These are phyloP conservation scores for Drosophila orena DNA, from an alignment of 1,140 invertebrate genomes.

Conservation along the genomic window DNA sequence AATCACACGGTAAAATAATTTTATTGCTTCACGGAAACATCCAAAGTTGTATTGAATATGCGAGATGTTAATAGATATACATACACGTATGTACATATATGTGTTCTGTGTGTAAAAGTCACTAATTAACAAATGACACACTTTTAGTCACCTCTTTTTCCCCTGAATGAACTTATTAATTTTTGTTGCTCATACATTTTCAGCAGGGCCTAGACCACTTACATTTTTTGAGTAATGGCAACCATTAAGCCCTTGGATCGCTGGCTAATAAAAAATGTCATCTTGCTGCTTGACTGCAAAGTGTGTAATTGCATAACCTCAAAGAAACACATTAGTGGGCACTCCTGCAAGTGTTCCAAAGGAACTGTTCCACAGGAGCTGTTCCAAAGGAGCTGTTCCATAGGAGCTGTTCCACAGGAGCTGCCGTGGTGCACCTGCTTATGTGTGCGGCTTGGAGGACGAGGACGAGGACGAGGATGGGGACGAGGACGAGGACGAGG, in stretches of 20 bases:
- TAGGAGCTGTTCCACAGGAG: slow-evolving; percentile 22
- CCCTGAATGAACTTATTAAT: neutral
- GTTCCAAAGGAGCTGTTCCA: slow-evolving; percentile 32
- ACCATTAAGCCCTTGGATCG: neutral
- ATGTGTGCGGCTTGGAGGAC: slow-evolving; percentile 5
- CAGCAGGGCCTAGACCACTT: no score
- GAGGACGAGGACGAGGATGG: no score
- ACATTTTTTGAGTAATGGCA: neutral
- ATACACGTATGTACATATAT: no score
- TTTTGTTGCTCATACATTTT: no score
- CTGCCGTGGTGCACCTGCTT: slow-evolving; percentile 42
- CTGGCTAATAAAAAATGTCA: neutral
- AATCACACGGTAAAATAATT: neutral
- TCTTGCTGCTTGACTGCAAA: slow-evolving; percentile 4
- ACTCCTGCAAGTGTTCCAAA: slow-evolving; percentile 25
- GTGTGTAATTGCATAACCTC: slow-evolving; percentile 61
- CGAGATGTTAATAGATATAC: no score
- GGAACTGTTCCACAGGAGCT: slow-evolving; percentile 12
- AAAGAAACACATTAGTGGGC: slow-evolving; percentile 72
- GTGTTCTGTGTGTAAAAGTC: no score
- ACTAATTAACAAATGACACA: no score
- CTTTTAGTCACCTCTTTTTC: no score
- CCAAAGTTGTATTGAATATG: no score
- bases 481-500: slow-evolving; percentile 10
- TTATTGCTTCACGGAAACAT: neutral